Conservation (phyloP, 2,888 invertebrate genomes). For the Clanis bilineata region DNA sequence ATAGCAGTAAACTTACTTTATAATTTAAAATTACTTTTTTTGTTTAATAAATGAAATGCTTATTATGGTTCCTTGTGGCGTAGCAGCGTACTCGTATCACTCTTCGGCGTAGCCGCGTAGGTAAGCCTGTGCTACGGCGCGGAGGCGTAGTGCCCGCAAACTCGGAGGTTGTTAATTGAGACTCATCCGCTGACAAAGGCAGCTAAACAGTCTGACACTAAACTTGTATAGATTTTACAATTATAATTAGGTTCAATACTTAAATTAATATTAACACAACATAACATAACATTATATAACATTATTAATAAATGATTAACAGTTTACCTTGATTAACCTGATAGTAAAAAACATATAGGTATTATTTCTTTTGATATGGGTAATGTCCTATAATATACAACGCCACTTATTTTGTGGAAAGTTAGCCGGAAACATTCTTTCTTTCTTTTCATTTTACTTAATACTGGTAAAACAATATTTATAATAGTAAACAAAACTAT, state of each 20-base stretch:
- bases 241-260: not conserved
- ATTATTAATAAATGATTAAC: too few species aligned
- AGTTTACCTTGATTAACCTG: too few species aligned
- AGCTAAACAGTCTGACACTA: conserved; percentile 24
- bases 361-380: too few species aligned
- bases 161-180: conserved; percentile 62
- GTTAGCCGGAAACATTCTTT: too few species aligned
- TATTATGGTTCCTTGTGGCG: conserved; percentile 38
- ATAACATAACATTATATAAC: too few species aligned
- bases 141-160: conserved; percentile 47
- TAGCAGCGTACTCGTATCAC: conserved; percentile 36
- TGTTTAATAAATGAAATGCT: too few species aligned
- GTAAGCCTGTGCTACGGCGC: conserved; percentile 38
- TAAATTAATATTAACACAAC: not conserved
- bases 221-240: not conserved
- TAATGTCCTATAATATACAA: too few species aligned
- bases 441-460: too few species aligned
- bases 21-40: too few species aligned
- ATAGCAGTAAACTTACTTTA: not conserved
- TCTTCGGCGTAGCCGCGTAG: conserved; percentile 39
- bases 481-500: not conserved
- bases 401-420: too few species aligned
- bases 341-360: too few species aligned
- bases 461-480: not conserved
- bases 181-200: conserved; percentile 52